These are phyloP conservation scores for Hirundo rustica DNA, from an alignment of 2,797 vertebrate species.

Conservation along the genomic window DNA sequence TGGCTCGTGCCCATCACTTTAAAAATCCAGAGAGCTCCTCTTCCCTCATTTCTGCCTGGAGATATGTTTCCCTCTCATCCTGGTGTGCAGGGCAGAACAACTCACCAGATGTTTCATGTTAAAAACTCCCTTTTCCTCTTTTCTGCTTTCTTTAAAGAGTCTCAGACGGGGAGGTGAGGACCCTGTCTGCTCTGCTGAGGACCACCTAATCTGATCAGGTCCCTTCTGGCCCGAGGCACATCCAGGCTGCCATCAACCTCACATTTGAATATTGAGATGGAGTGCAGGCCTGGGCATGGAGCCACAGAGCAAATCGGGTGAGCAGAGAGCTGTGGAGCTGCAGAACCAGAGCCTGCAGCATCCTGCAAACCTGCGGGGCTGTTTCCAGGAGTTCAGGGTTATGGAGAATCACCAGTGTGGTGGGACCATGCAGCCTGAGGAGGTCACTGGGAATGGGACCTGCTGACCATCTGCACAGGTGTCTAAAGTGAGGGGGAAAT, in stretches of 20 bases:
- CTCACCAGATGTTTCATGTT: constrained; percentile 36
- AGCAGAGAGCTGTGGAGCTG: not conserved
- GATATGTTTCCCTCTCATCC: not conserved
- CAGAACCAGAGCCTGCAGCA: not conserved
- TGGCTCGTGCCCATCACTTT: not conserved
- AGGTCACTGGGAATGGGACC: not conserved
- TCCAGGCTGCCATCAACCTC: not conserved
- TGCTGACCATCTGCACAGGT: not conserved
- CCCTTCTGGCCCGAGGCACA: not conserved
- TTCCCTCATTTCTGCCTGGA: not conserved
- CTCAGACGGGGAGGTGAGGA: constrained; percentile 48
- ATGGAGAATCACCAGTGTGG: not conserved
- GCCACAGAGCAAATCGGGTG: not conserved
- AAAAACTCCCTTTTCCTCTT: constrained; percentile 30
- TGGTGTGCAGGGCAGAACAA: not conserved
- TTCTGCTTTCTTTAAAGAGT: constrained; percentile 34
- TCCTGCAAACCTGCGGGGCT: not conserved
- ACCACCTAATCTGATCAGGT: constrained; percentile 53
- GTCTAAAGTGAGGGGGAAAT: not conserved
- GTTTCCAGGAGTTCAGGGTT: not conserved
- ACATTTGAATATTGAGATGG: not conserved
- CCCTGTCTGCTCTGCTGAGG: constrained; percentile 52
- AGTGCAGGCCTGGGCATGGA: not conserved
- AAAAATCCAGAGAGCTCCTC: not conserved
- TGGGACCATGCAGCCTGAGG: rapidly evolving